Percentiles rank a stretch among this genome's conserved stretches.
Evolutionary conservation across 2,888 invertebrate genomes (phyloP).

Genomic region (Philopedon plagiatum): DNA sequence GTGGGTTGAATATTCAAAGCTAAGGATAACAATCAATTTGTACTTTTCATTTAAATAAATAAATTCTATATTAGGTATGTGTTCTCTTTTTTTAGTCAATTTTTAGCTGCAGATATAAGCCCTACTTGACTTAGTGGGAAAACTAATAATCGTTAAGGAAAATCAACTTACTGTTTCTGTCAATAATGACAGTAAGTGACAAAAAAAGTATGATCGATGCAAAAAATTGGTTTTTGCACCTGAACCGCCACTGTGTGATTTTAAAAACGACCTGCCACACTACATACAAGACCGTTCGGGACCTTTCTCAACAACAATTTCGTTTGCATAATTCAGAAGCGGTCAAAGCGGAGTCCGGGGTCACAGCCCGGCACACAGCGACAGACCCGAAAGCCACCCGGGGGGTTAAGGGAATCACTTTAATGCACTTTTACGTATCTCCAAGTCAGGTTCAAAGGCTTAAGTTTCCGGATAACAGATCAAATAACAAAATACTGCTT

Average conservation of each 20-base stretch:
- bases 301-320: conserved; percentile 24
- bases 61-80: too few relatives aligned
- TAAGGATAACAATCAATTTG: too few relatives aligned
- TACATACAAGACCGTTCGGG: neutral
- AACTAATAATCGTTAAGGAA: too few relatives aligned
- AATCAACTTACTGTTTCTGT: too few relatives aligned
- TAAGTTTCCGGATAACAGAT: neutral
- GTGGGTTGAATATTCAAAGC: too few relatives aligned
- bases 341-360: conserved; percentile 28
- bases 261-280: neutral
- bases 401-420: conserved; percentile 15
- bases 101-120: too few relatives aligned
- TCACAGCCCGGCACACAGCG: neutral
- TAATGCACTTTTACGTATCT: conserved; percentile 30
- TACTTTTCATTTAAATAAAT: too few relatives aligned
- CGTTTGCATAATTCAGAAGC: conserved; percentile 35
- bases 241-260: neutral
- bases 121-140: too few relatives aligned
- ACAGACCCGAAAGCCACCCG: conserved; percentile 14
- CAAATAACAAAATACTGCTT: neutral
- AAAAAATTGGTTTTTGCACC: too few relatives aligned
- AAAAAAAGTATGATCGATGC: too few relatives aligned
- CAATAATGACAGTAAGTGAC: too few relatives aligned
- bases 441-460: conserved; percentile 7
- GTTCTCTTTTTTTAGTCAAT: too few relatives aligned